Percentiles rank a stretch among this genome's conserved stretches.
These are phyloP conservation scores for Meta bourneti DNA, from an alignment of 2,888 invertebrate genomes.

Conservation along the genomic window DNA sequence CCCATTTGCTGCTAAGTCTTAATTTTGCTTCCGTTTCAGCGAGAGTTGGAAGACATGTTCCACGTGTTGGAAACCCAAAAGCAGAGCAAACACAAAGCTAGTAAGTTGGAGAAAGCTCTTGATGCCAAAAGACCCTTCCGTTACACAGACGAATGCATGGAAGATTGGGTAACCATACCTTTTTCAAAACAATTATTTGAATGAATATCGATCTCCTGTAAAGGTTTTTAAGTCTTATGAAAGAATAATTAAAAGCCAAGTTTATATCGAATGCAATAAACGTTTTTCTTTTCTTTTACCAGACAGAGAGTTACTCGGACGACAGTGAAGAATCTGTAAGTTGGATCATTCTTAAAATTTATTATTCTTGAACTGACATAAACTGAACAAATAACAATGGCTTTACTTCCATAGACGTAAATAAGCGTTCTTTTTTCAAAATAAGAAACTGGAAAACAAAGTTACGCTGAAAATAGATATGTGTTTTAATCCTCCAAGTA, in stretches of 20 bases:
- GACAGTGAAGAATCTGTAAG: slow-evolving; percentile 64
- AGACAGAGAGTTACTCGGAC: slow-evolving; percentile 67
- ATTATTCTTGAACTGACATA: too few species aligned
- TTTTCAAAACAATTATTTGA: background rate
- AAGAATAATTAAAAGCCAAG: background rate
- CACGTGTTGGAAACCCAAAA: slow-evolving; percentile 36
- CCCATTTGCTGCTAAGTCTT: too few species aligned
- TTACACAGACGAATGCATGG: slow-evolving; percentile 36
- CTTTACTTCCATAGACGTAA: background rate
- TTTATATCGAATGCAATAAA: background rate
- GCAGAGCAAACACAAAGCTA: slow-evolving; percentile 9
- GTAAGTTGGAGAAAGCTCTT: slow-evolving; percentile 8
- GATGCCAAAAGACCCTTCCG: slow-evolving; percentile 41
- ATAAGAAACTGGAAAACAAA: too few species aligned
- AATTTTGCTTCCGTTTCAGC: slow-evolving; percentile 6
- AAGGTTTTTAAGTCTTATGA: background rate
- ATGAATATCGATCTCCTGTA: background rate
- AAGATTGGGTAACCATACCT: slow-evolving; percentile 57
- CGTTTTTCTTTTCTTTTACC: slow-evolving; percentile 5
- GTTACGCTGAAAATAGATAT: too few species aligned
- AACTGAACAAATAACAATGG: background rate
- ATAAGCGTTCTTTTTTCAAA: background rate
- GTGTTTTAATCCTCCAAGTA: too few species aligned
- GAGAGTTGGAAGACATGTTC: slow-evolving; percentile 62
- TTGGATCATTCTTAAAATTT: background rate